Base-by-base conservation (phyloP, 1,140 invertebrate genomes). In the Macrostomum lignano region DNA sequence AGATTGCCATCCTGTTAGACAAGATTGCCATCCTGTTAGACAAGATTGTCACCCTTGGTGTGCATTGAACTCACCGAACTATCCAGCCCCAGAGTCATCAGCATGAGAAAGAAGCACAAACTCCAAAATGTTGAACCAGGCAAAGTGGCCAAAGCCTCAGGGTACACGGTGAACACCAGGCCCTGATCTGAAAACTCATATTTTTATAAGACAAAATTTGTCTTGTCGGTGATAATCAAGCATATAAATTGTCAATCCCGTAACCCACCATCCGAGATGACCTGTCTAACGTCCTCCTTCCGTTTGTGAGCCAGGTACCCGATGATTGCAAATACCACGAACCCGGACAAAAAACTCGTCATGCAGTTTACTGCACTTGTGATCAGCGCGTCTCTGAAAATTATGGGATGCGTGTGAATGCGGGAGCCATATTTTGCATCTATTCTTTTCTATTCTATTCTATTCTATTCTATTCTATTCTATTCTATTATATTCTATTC, bases 1-100 rank as follows among this genome's bases (percentile, higher is more conserved):
- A n/a, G n/a, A n/a, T n/a, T n/a, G n/a, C n/a, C n/a, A n/a, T n/a
- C n/a, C n/a, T n/a, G n/a, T n/a, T n/a, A n/a, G n/a, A n/a, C n/a
- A n/a, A n/a, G n/a, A n/a, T n/a, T n/a, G n/a, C n/a, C n/a, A n/a
- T n/a, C n/a, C n/a, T n/a, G n/a, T n/a, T n/a, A n/a, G n/a, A n/a
- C n/a, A n/a, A n/a, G n/a, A n/a, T n/a, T n/a, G n/a, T n/a, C n/a
- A n/a, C n/a, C n/a, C n/a, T n/a, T n/a, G n/a, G n/a, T n/a, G n/a
- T n/a, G n/a, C n/a, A n/a, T n/a, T n/a, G n/a, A n/a, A 21, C 21
- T 52, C 64, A 79, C 75, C 67, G 79, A 73, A 55, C 74, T 82
- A 51, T 86, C 81, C 19, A 86, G 63, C 22, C 76, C 75, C 3
- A 57, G 42, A 37, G 44, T 44, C 20, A 55, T 40, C 7, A 57